Conservation (phyloP, 2,797 vertebrate genomes). For the Thalassophryne amazonica region DNA sequence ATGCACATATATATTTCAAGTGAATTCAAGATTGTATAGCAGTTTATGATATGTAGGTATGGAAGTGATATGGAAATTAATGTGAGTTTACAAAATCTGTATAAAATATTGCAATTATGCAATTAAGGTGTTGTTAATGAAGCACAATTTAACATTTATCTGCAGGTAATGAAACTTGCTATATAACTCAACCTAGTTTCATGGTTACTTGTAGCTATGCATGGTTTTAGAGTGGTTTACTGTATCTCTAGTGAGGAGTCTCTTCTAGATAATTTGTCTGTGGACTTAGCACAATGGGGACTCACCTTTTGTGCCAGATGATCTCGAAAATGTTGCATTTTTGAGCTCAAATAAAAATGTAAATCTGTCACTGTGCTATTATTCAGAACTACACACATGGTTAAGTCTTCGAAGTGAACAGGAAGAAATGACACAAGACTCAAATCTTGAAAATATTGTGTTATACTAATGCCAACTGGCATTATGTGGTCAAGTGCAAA, state of each 20-base stretch:
- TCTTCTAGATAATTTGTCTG: constrained; percentile 41
- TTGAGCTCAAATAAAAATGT: constrained; percentile 65
- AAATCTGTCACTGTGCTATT: constrained; percentile 16
- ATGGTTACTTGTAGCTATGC: constrained; percentile 60
- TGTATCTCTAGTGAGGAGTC: constrained; percentile 43
- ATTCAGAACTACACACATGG: constrained; percentile 12
- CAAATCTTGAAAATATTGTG: too few species aligned
- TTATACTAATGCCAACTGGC: too few species aligned
- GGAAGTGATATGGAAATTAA: constrained; percentile 1
- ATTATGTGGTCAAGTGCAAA: too few species aligned
- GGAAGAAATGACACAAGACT: background rate
- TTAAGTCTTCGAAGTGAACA: background rate
- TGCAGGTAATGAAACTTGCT: constrained; percentile 27
- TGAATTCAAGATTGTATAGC: constrained; percentile 20
- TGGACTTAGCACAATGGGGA: constrained; percentile 58
- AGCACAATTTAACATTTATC: constrained; percentile 54
- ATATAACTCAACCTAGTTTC: constrained; percentile 22
- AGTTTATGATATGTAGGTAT: constrained; percentile 10
- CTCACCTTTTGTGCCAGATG: constrained; percentile 71
- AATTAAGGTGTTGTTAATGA: constrained; percentile 39
- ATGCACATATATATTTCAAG: constrained; percentile 31
- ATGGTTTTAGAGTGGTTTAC: constrained; percentile 55
- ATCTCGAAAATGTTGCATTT: constrained; percentile 45
- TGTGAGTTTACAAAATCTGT: constrained; percentile 3
- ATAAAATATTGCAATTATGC: constrained; percentile 26